Conservation (phyloP, 1,140 invertebrate species). For the Scaptomyza hsui region DNA sequence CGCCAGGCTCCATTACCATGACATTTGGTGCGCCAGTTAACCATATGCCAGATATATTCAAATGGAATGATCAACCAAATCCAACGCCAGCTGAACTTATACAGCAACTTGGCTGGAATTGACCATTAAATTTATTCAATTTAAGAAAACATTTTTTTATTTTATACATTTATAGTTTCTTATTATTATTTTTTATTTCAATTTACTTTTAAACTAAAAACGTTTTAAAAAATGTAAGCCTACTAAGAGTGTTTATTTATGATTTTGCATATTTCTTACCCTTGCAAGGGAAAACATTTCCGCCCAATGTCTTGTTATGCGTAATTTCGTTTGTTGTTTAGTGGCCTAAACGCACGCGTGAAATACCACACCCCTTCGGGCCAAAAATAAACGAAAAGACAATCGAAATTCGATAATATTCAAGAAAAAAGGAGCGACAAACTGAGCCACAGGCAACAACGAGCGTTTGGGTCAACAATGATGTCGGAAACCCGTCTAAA, state of each 20-base stretch:
- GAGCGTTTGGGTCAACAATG: constrained; percentile 62
- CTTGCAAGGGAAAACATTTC: not conserved
- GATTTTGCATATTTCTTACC: not conserved
- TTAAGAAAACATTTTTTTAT: no score
- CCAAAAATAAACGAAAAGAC: constrained; percentile 38
- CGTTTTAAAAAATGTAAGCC: no score
- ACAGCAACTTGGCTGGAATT: not conserved
- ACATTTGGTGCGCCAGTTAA: constrained; percentile 34
- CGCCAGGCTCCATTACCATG: constrained; percentile 44
- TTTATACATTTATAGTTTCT: no score
- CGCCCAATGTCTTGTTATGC: constrained; percentile 27
- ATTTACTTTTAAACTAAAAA: no score
- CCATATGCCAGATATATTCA: constrained; percentile 7
- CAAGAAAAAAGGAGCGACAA: constrained; percentile 49
- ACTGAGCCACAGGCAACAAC: constrained; percentile 53
- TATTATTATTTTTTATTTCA: no score
- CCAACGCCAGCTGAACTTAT: not conserved
- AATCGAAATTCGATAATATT: constrained; percentile 80
- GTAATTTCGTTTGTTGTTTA: constrained; percentile 50
- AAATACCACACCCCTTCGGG: constrained; percentile 18
- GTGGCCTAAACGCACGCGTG: constrained; percentile 16
- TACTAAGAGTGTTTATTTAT: not conserved
- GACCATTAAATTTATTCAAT: no score
- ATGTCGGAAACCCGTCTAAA: constrained; percentile 61
- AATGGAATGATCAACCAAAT: not conserved